Conservation (phyloP, 2,888 invertebrate genomes). For the Lasioglossum vierecki region DNA sequence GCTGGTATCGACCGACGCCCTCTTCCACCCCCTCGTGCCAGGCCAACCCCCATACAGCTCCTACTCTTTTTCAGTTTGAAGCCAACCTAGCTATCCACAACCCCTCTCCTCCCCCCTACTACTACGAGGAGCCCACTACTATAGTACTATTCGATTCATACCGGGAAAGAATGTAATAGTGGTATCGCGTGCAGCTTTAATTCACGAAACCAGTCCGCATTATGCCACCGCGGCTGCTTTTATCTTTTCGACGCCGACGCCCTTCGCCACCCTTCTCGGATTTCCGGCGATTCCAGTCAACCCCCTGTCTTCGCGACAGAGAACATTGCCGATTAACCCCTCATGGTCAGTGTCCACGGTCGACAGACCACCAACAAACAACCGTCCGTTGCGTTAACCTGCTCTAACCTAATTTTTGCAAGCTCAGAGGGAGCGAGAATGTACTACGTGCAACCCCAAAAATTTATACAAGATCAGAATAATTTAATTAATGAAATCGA, state of each 20-base stretch:
- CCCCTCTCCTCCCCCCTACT: slow-evolving; percentile 43
- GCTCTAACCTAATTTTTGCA: not conserved
- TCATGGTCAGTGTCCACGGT: not conserved
- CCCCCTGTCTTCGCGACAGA: slow-evolving; percentile 7
- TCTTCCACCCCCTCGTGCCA: slow-evolving; percentile 47
- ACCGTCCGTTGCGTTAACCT: not conserved
- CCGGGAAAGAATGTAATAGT: slow-evolving; percentile 68
- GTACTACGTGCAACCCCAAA: not conserved
- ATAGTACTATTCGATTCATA: slow-evolving; percentile 75
- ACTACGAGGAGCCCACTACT: slow-evolving; percentile 63
- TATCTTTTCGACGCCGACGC: slow-evolving; percentile 18
- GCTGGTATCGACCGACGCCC: slow-evolving; percentile 75
- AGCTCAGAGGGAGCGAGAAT: not conserved
- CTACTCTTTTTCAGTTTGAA: slow-evolving; percentile 41
- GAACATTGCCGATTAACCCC: slow-evolving; percentile 9
- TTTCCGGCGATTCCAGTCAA: not conserved
- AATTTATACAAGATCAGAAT: no score
- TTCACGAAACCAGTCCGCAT: slow-evolving; percentile 46
- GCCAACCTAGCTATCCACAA: slow-evolving; percentile 30
- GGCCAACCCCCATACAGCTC: slow-evolving; percentile 47
- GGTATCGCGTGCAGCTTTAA: slow-evolving; percentile 71
- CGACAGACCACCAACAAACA: not conserved
- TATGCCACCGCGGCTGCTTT: slow-evolving; percentile 23
- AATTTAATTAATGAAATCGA: no score
- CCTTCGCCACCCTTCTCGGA: not conserved